Evolutionary conservation across 2,888 invertebrate genomes (phyloP).

Genomic region (Pantelozetes paolii): DNA sequence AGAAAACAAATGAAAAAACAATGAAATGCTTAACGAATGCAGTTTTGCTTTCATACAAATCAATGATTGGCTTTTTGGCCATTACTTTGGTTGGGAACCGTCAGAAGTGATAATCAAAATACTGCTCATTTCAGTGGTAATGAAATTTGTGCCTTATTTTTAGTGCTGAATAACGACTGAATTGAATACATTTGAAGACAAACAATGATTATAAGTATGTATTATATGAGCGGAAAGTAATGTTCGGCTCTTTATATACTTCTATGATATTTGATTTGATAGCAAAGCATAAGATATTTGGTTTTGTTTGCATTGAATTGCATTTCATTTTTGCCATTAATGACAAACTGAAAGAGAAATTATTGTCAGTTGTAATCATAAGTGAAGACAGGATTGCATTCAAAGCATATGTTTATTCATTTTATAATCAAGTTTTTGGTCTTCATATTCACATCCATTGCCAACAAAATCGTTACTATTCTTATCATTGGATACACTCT

Average conservation of each 20-base stretch:
- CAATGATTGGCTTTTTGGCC: slow-evolving; percentile 10
- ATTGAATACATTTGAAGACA: slow-evolving; percentile 2
- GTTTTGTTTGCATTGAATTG: not conserved
- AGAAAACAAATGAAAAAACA: not conserved
- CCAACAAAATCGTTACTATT: too few species aligned
- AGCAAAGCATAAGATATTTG: not conserved
- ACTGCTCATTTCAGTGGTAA: not conserved
- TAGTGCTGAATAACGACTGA: not conserved
- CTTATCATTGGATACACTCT: slow-evolving; percentile 25
- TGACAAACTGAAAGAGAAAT: slow-evolving; percentile 26
- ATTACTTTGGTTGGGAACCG: not conserved
- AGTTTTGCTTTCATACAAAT: not conserved
- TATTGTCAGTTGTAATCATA: slow-evolving; percentile 17
- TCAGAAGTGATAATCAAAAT: slow-evolving; percentile 2
- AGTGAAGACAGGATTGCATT: not conserved
- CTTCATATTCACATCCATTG: not conserved
- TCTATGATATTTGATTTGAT: slow-evolving; percentile 23
- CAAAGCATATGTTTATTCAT: slow-evolving; percentile 15
- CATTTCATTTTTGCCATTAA: slow-evolving; percentile 29
- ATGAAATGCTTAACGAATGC: slow-evolving; percentile 5
- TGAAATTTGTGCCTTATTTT: slow-evolving; percentile 12
- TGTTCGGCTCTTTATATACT: slow-evolving; percentile 12
- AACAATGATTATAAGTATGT: not conserved
- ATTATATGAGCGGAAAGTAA: not conserved
- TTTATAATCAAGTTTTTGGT: not conserved